Base-by-base conservation (phyloP, 2,888 invertebrate species). In the Hipparchia sbordonii region DNA sequence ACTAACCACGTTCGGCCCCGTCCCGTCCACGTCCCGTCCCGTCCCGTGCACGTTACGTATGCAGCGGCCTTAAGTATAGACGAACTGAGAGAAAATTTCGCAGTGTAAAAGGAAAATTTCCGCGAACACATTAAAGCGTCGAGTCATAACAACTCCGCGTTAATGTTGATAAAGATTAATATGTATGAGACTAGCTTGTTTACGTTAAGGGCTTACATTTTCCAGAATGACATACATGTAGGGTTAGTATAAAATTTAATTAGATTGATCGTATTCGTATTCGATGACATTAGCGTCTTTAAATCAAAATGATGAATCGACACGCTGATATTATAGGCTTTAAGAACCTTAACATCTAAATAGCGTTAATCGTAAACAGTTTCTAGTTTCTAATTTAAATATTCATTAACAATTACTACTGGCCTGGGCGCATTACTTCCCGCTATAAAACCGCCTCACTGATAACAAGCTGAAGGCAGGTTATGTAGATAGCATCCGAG, bases 21-120 rank as follows among this genome's bases (percentile, higher is more conserved):
- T n/a, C n/a, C n/a, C n/a, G n/a, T n/a, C n/a, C n/a, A n/a, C n/a
- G n/a, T n/a, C n/a, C n/a, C n/a, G n/a, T n/a, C n/a, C n/a, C n/a
- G n/a, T n/a, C n/a, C n/a, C n/a, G n/a, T n/a, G n/a, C n/a, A n/a
- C n/a, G n/a, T n/a, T n/a, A n/a, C n/a, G n/a, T n/a, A n/a, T n/a
- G n/a, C n/a, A n/a, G n/a, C n/a, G n/a, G n/a, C n/a, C n/a, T n/a
- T n/a, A 63, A 65, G 23, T 52, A 46, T 67, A 67, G 62, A 71
- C 70, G 71, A 74, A 77, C 72, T 74, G 63, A 67, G 70, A 52
- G 67, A 72, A 76, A 86, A 85, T 87, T 86, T 86, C 81, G 84
- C 82, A 85, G 87, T 85, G 85, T 87, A 84, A 85, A 85, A 87
- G 84, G 84, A 84, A 83, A 87, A 85, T 84, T 85, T 85, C 86